Conservation (phyloP, 2,797 vertebrate species). For the Pteronotus mesoamericanus region DNA sequence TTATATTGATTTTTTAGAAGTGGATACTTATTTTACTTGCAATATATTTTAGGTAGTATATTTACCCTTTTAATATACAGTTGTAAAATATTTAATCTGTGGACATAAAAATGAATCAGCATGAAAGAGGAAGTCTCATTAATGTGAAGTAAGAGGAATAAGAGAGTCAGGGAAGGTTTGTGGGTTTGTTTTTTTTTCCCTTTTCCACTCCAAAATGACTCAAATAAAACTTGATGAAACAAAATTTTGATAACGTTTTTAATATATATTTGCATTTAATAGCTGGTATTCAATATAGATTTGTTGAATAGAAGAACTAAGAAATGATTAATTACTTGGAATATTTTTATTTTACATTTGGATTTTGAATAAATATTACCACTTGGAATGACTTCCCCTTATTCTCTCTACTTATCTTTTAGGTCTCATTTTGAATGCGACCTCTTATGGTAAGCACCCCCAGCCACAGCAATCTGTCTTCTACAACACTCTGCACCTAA, state of each 20-base stretch:
- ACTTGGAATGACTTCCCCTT: neutral
- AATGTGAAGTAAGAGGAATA: neutral
- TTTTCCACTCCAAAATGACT: neutral
- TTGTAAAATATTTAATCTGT: neutral
- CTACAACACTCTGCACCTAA: neutral
- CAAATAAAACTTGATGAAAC: neutral
- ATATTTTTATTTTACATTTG: neutral
- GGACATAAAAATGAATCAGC: neutral
- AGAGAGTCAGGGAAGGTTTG: neutral
- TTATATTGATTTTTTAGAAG: neutral
- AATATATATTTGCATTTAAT: neutral
- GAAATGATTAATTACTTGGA: neutral
- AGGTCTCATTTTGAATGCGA: neutral
- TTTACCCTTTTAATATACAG: neutral
- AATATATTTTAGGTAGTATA: neutral
- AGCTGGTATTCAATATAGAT: neutral
- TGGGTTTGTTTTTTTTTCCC: neutral
- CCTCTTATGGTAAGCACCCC: no score
- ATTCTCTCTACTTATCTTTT: neutral
- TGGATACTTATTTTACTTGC: neutral
- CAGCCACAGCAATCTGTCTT: neutral
- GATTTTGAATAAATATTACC: neutral
- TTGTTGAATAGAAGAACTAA: neutral
- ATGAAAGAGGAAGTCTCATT: neutral
- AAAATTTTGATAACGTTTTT: neutral